A percentile compares a stretch with the other conserved stretches of the same genome.
Conservation (phyloP, 2,888 invertebrate genomes). For the Pachliopta kotzebuea region DNA sequence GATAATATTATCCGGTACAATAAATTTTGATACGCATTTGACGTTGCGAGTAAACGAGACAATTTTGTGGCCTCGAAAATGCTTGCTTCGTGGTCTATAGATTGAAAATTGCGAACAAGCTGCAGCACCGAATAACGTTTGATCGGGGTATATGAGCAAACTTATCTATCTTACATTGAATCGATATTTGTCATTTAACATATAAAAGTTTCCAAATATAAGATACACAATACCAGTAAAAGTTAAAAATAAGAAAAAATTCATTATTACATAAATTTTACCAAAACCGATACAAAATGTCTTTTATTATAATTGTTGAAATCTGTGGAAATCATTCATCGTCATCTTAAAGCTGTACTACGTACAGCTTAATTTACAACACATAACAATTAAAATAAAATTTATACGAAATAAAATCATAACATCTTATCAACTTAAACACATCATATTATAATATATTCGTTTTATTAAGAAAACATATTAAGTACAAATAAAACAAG, state of each 20-base stretch:
- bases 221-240: neutral
- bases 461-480: too few species aligned
- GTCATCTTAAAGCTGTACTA: too few species aligned
- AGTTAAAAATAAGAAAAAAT: neutral
- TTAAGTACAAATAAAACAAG: too few species aligned
- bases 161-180: constrained; percentile 16
- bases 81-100: constrained; percentile 21
- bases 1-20: constrained; percentile 6
- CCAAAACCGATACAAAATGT: too few species aligned
- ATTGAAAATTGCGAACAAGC: constrained; percentile 25
- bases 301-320: too few species aligned
- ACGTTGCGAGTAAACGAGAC: constrained; percentile 21
- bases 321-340: too few species aligned
- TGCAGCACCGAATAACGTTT: constrained; percentile 15
- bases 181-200: neutral
- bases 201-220: neutral
- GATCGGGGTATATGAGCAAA: constrained; percentile 2
- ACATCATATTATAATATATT: too few species aligned
- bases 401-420: too few species aligned
- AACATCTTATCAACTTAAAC: too few species aligned
- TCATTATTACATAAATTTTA: neutral
- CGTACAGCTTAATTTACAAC: too few species aligned
- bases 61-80: constrained; percentile 26
- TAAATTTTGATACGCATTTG: constrained; percentile 25
- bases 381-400: too few species aligned